phyloP scores from a whole-genome alignment of 2,113 vertebrate species.

The Oryzias melastigma region DNA sequence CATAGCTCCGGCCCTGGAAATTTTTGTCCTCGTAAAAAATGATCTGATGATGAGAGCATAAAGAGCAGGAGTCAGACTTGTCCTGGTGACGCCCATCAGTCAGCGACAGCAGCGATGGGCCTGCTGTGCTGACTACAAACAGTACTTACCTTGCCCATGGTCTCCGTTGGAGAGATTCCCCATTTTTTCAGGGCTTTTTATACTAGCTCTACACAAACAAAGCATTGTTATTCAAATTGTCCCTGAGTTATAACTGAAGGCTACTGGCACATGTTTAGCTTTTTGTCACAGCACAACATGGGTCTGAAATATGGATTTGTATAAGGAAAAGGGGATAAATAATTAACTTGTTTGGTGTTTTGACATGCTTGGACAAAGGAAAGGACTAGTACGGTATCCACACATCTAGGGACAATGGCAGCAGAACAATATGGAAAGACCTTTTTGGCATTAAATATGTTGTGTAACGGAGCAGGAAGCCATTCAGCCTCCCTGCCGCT shows the following conservation, averaged over 20 bases:
- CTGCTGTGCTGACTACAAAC: conserved; percentile 22
- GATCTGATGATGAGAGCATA: conserved; percentile 58
- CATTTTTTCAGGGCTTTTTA: conserved; percentile 80
- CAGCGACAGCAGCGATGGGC: too few species aligned
- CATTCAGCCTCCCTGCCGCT: conserved; percentile 39
- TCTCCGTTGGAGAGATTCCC: conserved; percentile 77
- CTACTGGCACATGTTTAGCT: conserved; percentile 75
- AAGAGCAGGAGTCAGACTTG: not conserved
- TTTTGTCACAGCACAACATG: conserved; percentile 73
- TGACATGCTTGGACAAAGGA: conserved; percentile 73
- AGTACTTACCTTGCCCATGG: conserved; percentile 80
- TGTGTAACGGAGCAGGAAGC: conserved; percentile 60
- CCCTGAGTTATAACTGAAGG: conserved; percentile 66
- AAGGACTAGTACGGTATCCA: conserved; percentile 77
- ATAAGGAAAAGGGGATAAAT: conserved; percentile 74
- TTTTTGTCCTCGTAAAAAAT: conserved; percentile 82
- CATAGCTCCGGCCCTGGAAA: conserved; percentile 81
- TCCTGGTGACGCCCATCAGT: too few species aligned
- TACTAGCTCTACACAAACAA: conserved; percentile 76
- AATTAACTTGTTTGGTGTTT: conserved; percentile 75
- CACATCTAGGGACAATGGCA: conserved; percentile 73
- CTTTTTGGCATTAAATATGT: conserved; percentile 71
- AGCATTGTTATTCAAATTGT: conserved; percentile 80
- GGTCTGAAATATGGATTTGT: conserved; percentile 78
- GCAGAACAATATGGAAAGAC: conserved; percentile 77